Conservation (phyloP, 1,140 invertebrate genomes). For the Ostrea denselamellosa region DNA sequence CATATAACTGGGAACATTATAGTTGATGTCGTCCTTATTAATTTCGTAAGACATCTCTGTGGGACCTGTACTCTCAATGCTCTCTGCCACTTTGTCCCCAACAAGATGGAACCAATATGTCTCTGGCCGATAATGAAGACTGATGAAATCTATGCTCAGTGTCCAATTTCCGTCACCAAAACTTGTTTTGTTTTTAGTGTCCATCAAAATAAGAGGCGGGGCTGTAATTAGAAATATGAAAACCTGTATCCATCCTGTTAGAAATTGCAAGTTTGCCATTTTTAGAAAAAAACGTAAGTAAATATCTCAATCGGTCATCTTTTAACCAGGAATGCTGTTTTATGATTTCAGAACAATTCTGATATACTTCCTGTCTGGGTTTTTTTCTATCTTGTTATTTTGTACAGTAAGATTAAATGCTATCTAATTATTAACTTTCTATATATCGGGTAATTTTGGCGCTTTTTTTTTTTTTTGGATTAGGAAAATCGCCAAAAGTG, state of each 20-base stretch:
- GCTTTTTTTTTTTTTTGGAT: too few species aligned
- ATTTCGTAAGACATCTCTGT: background rate
- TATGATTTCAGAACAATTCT: too few species aligned
- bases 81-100: background rate
- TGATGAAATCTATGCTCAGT: slow-evolving; percentile 4
- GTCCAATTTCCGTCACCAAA: background rate
- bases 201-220: background rate
- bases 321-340: too few species aligned
- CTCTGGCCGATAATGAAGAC: background rate
- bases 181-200: background rate
- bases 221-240: background rate
- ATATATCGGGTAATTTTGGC: too few species aligned
- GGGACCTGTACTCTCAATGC: background rate
- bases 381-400: too few species aligned
- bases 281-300: too few species aligned
- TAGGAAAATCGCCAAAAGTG: too few species aligned
- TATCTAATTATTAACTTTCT: too few species aligned
- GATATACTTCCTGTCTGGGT: too few species aligned
- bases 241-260: background rate
- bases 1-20: background rate
- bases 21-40: background rate
- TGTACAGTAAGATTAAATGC: too few species aligned
- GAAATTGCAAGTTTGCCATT: too few species aligned
- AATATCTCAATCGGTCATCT: too few species aligned
- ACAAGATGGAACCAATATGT: background rate